phyloP scores from a whole-genome alignment of 1,140 invertebrate genomes.

The Zophobas atratus region DNA sequence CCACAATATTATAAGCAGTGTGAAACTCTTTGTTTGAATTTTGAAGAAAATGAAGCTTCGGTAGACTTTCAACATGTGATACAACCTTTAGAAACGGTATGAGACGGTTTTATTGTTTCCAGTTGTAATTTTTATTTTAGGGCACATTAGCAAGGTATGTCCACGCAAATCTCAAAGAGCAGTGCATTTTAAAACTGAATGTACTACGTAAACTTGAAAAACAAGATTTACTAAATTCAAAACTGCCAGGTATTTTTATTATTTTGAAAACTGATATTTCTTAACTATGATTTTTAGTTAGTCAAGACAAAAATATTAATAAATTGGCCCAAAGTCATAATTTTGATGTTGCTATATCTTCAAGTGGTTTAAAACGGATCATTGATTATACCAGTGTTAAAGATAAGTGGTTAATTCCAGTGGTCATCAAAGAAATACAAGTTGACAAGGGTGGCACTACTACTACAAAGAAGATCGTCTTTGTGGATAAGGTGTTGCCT shows the following conservation, averaged over 20 bases:
- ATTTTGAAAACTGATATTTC: constrained; percentile 18
- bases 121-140: constrained; percentile 50
- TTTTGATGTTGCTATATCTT: constrained; percentile 69
- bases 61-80: constrained; percentile 57
- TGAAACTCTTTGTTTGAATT: constrained; percentile 50
- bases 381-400: constrained; percentile 65
- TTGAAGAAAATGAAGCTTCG: constrained; percentile 53
- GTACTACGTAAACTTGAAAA: constrained; percentile 45
- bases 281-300: constrained; percentile 62
- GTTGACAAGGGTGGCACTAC: constrained; percentile 50
- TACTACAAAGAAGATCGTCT: constrained; percentile 67
- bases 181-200: constrained; percentile 38
- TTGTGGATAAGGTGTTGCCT: constrained; percentile 69
- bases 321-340: constrained; percentile 63
- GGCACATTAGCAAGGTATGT: constrained; percentile 57
- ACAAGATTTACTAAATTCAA: constrained; percentile 46
- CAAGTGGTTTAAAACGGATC: constrained; percentile 68
- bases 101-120: constrained; percentile 29
- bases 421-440: constrained; percentile 65
- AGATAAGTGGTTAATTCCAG: constrained; percentile 67
- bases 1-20: constrained; percentile 55
- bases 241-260: constrained; percentile 55
- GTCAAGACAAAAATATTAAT: constrained; percentile 67
- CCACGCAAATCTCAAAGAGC: constrained; percentile 52
- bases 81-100: constrained; percentile 53